Evolutionary conservation across 1,140 invertebrate species (phyloP), one percentile per base, ranked within the genome.

Genomic region (Berghia stephanieae): DNA sequence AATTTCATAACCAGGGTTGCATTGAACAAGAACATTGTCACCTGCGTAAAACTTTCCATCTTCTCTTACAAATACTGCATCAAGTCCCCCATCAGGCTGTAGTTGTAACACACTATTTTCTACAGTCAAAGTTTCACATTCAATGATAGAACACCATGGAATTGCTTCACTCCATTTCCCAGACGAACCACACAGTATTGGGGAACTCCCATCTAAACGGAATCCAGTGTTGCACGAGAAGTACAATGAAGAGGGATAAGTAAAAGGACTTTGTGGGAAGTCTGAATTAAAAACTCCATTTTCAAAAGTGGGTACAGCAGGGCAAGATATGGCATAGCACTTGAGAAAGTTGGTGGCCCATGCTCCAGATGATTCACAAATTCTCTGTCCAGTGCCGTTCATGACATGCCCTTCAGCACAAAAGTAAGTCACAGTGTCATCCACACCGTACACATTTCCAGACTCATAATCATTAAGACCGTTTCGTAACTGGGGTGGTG

Each of bases 101-200:
- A 75, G 13, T 24, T 13, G 16, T 18, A 69, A 36, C n/a, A 10
- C 13, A 3, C 66, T 67, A 77, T 77, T 40, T 63, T 57, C 68
- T 27, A 69, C 40, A 1, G 60, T 24, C 27, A 84, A 81, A 4
- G 13, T 6, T 2, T 78, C 63, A 78, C 85, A 86, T 0, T 40
- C 66, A 24, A 84, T 60, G 10, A 75, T 46, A 27, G 70, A 42
- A 72, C 85, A 86, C n/a, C 16, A 43, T 13, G 84, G 83, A 21
- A 79, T 75, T 68, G 57, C 92, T 13, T 94, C 94, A 69, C 92
- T 93, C 96, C 96, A 98, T 40, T 91, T 90, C 31, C 94, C 95
- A 68, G 93, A 92, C 67, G 94, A 78, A n/a, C 77, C 72, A 75
- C 84, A 86, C 21, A 38, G 66, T 36, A 52, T n/a, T 31, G 55